Conservation (phyloP, 1,140 invertebrate species). For the Drosophila tropicalis region DNA sequence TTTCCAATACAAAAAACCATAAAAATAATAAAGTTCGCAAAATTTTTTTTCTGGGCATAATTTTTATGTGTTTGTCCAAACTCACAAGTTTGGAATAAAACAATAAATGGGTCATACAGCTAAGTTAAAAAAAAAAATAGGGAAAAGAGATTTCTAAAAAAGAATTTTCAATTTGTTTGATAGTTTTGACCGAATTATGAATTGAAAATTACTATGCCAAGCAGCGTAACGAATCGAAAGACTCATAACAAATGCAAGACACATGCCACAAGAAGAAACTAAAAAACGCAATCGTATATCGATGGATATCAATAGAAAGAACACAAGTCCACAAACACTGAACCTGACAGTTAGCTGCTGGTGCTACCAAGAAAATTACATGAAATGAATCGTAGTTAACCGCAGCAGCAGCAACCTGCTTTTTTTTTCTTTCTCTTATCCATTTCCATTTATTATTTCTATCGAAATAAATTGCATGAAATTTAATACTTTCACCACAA, state of each 20-base stretch:
- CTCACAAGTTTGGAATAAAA: background rate
- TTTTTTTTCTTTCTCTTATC: background rate
- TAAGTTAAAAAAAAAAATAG: too few relatives aligned
- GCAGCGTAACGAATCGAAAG: conserved; percentile 25
- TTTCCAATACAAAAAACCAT: background rate
- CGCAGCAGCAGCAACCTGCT: background rate
- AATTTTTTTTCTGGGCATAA: background rate
- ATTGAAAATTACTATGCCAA: conserved; percentile 49
- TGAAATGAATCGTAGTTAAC: background rate
- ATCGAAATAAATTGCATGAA: conserved; percentile 55
- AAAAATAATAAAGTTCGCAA: background rate
- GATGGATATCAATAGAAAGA: background rate
- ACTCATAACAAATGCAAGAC: conserved; percentile 65
- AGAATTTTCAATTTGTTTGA: conserved; percentile 39
- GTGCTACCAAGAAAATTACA: conserved; percentile 8
- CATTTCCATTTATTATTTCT: conserved; percentile 23
- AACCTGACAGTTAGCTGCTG: conserved; percentile 34
- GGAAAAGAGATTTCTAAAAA: conserved; percentile 1
- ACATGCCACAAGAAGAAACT: conserved; percentile 36
- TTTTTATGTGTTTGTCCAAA: background rate
- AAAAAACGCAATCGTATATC: conserved; percentile 2
- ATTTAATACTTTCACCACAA: conserved; percentile 31
- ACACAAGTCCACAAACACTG: too few relatives aligned
- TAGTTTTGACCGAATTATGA: conserved; percentile 64
- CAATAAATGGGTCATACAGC: background rate